Evolutionary conservation across 2,888 invertebrate genomes (phyloP).

Genomic region (Lasioglossum zephyrum): DNA sequence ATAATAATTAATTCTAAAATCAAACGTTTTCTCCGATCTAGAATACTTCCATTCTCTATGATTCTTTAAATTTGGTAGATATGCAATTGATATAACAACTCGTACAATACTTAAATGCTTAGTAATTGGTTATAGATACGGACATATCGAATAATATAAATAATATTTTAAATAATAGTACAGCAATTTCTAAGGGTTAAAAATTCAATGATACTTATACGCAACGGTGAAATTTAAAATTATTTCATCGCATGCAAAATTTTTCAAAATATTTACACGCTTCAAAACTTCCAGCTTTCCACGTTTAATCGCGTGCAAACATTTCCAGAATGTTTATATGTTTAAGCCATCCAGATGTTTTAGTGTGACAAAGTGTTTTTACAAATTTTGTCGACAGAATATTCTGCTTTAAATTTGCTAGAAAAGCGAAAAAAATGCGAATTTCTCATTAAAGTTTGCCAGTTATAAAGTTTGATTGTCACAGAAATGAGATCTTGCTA

Average conservation of each 20-base stretch:
- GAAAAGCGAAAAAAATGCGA: neutral
- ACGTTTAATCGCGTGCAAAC: neutral
- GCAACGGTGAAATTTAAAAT: neutral
- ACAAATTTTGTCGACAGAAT: neutral
- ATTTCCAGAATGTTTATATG: neutral
- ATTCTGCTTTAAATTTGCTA: neutral
- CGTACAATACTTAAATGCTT: too few species aligned
- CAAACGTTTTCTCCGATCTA: too few species aligned
- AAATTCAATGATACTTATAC: neutral
- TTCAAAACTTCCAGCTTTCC: neutral
- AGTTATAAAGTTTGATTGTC: neutral
- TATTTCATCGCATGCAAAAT: neutral
- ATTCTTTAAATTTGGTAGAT: too few species aligned
- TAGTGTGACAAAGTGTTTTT: too few species aligned
- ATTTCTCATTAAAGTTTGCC: neutral
- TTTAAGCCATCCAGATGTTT: neutral
- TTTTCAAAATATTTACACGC: neutral
- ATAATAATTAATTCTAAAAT: too few species aligned
- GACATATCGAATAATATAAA: too few species aligned
- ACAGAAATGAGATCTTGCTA: neutral
- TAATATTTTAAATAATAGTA: too few species aligned
- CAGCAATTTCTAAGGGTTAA: too few species aligned
- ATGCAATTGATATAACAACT: too few species aligned
- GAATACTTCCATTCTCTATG: too few species aligned
- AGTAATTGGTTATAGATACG: too few species aligned